Base-by-base conservation (phyloP, 2,888 invertebrate species). In the Drosophila formosana region DNA sequence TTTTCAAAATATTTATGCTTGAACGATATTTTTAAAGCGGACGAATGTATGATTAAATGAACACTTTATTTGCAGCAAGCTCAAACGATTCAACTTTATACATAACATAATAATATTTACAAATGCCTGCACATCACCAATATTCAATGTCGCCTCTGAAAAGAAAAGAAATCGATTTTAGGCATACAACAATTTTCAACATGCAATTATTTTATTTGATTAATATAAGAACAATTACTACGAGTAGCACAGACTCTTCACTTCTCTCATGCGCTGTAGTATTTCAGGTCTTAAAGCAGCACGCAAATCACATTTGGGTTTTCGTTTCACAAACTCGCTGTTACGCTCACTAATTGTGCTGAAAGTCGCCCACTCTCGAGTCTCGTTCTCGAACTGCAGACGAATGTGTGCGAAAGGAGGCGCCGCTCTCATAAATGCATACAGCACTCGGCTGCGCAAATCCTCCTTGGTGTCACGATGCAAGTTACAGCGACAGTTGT, bases 291-390 rank as follows among this genome's bases (percentile, higher is more conserved):
- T 65, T 34, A 83, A 63, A 0, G 23, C 46, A 1, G 57, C 60
- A 0, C 34, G 6, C 0, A 73, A 23, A 53, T 72, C 60, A 64
- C 51, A 66, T 7, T 23, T 55, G 5, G 74, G 76, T 25, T 43
- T 56, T 0, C 52, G 68, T 28, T 28, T 32, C 0, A 2, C 23
- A 0, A 25, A 2, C 5, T 61, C 56, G 2, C 0, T 1, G 1
- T 64, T 50, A 3, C 28, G 25, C 2, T 41, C 32, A 13, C 11
- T 37, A 0, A 63, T 28, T 26, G 61, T 25, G 13, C 60, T 66
- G 41, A 76, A 88, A 5, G 39, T 45, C 4, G 72, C 86, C 69
- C 77, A 80, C 8, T 75, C 74, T 0, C 66, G 55, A 1, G 72
- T 37, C 4, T 65, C 70, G 47, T 70, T 75, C 46, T 79, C 77